Evolutionary conservation across 35 echinoderm and acorn worm genomes (phyloP).

Genomic region (Ophiothrix spiculata): DNA sequence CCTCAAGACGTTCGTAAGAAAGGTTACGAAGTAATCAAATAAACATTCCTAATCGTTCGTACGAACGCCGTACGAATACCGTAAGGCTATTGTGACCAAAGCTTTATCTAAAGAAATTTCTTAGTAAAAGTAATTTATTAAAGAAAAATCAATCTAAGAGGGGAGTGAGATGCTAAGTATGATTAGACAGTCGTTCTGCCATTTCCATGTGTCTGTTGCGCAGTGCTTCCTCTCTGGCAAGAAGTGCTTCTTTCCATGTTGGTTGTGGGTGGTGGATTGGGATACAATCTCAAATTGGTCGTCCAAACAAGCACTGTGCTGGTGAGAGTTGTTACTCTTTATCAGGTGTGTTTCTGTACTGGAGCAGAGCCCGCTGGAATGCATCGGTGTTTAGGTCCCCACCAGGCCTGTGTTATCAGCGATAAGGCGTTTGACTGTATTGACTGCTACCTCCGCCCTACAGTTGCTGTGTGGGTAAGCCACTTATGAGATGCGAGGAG

Average conservation of each 20-base stretch:
- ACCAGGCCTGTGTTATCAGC: conserved; percentile 8
- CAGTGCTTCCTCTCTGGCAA: neutral
- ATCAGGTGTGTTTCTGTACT: conserved; percentile 39
- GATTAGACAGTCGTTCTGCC: neutral
- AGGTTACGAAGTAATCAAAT: too few species aligned
- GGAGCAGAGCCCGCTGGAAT: conserved; percentile 30
- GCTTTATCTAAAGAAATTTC: too few species aligned
- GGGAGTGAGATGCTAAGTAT: neutral
- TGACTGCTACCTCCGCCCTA: conserved; percentile 13
- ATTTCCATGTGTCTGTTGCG: conserved; percentile 16
- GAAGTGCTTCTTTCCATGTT: conserved; percentile 28
- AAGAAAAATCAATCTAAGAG: too few species aligned
- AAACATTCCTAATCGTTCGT: too few species aligned
- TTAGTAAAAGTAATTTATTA: too few species aligned
- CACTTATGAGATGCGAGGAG: conserved; percentile 13
- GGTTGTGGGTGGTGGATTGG: conserved; percentile 14
- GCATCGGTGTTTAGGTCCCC: too few species aligned
- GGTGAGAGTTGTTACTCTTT: neutral
- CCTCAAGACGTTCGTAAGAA: too few species aligned
- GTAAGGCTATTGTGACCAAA: too few species aligned
- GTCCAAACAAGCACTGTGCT: conserved; percentile 10
- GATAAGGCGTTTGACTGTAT: conserved; percentile 46
- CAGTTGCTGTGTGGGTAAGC: conserved; percentile 21
- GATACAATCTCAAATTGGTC: conserved; percentile 36
- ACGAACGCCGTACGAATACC: too few species aligned